phyloP scores from a whole-genome alignment of 2,888 invertebrate species.

The Drosophila austrosaltans region DNA sequence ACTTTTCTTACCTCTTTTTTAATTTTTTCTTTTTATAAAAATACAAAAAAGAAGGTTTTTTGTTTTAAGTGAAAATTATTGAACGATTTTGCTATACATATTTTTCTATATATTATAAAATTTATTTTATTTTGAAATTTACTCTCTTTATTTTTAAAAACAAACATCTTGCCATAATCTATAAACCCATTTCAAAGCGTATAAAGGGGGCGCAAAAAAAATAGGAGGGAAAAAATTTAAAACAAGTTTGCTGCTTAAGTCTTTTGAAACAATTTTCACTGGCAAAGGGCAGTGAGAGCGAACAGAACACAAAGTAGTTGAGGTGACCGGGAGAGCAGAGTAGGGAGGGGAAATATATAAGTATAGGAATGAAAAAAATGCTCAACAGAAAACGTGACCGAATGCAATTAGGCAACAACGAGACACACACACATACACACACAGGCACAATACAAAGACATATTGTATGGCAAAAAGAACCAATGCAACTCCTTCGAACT shows the following conservation, averaged over 20 bases:
- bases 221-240: slow-evolving; percentile 53
- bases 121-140: no score
- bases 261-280: slow-evolving; percentile 73
- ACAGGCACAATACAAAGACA: not conserved
- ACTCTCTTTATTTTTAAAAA: no score
- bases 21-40: no score
- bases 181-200: not conserved
- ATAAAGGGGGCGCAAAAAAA: not conserved
- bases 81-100: no score
- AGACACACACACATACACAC: not conserved
- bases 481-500: slow-evolving; percentile 20
- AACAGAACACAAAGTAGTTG: slow-evolving; percentile 9
- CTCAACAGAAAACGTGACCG: slow-evolving; percentile 76
- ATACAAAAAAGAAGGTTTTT: no score
- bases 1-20: no score
- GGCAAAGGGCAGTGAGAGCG: slow-evolving; percentile 65
- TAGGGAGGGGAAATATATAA: slow-evolving; percentile 36
- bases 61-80: no score
- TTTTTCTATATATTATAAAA: no score
- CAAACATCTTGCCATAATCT: not conserved
- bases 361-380: slow-evolving; percentile 41
- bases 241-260: slow-evolving; percentile 70
- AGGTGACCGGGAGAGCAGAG: slow-evolving; percentile 31
- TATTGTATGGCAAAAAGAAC: not conserved
- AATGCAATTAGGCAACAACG: slow-evolving; percentile 78